These are phyloP conservation scores for Peromyscus attwateri DNA, from an alignment of 2,797 vertebrate species.

Conservation along the genomic window DNA sequence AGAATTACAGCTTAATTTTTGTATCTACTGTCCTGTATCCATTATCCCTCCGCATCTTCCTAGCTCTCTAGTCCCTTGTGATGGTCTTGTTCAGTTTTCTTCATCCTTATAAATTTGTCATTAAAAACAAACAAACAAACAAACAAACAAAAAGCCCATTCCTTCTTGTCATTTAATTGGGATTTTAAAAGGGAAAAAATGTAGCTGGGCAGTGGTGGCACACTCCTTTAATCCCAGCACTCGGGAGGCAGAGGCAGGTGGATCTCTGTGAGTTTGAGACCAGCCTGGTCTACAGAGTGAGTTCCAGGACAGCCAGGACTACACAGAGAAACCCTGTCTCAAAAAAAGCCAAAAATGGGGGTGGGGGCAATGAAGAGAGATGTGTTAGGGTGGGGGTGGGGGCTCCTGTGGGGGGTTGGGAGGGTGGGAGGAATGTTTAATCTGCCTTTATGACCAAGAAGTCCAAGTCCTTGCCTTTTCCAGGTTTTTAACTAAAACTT, in stretches of 20 bases:
- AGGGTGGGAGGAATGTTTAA: background rate
- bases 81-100: background rate
- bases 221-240: no score
- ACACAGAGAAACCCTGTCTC: no score
- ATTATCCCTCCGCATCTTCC: accelerated
- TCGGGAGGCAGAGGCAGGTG: no score
- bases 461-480: background rate
- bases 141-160: background rate
- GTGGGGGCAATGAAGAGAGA: background rate
- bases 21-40: background rate
- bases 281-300: no score
- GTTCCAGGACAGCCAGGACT: no score
- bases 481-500: background rate
- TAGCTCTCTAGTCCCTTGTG: background rate
- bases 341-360: no score
- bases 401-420: background rate
- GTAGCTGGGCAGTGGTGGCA: no score
- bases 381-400: no score
- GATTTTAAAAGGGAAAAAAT: background rate
- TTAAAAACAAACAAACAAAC: background rate
- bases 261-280: no score
- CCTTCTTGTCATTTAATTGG: background rate
- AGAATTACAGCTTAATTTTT: background rate
- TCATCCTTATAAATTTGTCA: background rate
- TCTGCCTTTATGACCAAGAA: background rate